A percentile compares a stretch with the other conserved stretches of the same genome.
phyloP scores from a whole-genome alignment of 2,888 invertebrate genomes.

The Auanema sp. region DNA sequence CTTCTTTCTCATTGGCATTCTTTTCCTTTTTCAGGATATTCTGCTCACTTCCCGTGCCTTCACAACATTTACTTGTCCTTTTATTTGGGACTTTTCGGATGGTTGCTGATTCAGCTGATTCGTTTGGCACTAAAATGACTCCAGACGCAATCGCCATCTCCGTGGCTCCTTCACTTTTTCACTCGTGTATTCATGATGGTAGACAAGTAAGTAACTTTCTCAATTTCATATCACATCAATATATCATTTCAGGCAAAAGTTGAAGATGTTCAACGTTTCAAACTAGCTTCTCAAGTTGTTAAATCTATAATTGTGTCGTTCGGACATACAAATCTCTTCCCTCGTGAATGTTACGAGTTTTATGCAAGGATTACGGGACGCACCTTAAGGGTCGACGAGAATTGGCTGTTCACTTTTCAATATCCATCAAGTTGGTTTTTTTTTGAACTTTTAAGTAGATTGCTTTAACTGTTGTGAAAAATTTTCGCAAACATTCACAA shows the following conservation, averaged over 20 bases:
- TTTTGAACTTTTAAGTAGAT: neutral
- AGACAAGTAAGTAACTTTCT: conserved; percentile 68
- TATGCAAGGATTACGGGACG: conserved; percentile 91
- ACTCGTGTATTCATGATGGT: conserved; percentile 90
- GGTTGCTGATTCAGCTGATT: conserved; percentile 86
- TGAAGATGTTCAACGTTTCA: conserved; percentile 86
- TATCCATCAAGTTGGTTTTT: conserved; percentile 61
- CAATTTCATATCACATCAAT: neutral
- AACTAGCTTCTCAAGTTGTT: conserved; percentile 94
- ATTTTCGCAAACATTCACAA: too few relatives aligned
- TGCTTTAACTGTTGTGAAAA: neutral
- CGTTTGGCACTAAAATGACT: conserved; percentile 88
- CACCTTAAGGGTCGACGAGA: conserved; percentile 86
- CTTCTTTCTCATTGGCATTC: neutral
- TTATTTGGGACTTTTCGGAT: conserved; percentile 95
- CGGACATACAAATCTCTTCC: conserved; percentile 87
- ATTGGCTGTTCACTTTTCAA: conserved; percentile 88
- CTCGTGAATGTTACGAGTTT: conserved; percentile 80
- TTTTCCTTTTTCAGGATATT: conserved; percentile 74
- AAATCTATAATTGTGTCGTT: conserved; percentile 93
- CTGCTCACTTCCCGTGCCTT: conserved; percentile 80
- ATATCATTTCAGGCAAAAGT: conserved; percentile 77
- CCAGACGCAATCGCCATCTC: conserved; percentile 92
- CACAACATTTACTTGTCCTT: conserved; percentile 88
- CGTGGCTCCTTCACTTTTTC: conserved; percentile 92